A percentile compares a stretch with the other conserved stretches of the same genome.
Conservation (phyloP, 1,140 invertebrate species). For the Cataglyphis hispanica region DNA sequence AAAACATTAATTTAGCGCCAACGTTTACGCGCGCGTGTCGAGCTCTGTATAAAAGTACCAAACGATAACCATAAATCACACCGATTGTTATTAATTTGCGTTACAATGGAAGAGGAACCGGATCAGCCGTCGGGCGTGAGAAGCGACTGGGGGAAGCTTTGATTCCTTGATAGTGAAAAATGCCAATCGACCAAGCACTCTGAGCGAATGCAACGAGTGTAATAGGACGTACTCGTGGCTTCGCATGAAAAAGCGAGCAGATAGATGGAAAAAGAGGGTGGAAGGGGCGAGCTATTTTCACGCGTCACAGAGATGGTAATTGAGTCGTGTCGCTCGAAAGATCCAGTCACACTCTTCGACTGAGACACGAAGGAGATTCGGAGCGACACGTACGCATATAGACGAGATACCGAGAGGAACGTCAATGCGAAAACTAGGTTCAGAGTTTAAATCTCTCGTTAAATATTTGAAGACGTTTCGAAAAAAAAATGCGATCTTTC, state of each 20-base stretch:
- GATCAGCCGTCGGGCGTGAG: background rate
- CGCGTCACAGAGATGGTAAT: slow-evolving; percentile 57
- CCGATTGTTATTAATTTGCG: slow-evolving; percentile 27
- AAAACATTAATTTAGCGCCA: slow-evolving; percentile 23
- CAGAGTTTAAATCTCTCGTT: slow-evolving; percentile 24
- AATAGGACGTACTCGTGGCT: slow-evolving; percentile 46
- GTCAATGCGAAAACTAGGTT: slow-evolving; percentile 1
- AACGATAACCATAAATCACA: slow-evolving; percentile 1
- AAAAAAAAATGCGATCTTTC: background rate
- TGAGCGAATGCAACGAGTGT: slow-evolving; percentile 24
- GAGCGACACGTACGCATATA: background rate
- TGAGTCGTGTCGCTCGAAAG: slow-evolving; percentile 57
- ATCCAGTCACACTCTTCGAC: slow-evolving; percentile 47
- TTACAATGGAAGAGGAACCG: background rate
- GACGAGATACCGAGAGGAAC: background rate
- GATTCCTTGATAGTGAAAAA: slow-evolving; percentile 54
- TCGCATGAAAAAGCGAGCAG: slow-evolving; percentile 24
- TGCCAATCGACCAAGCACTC: slow-evolving; percentile 26
- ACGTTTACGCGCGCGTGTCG: background rate
- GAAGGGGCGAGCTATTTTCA: slow-evolving; percentile 45
- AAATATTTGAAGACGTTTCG: slow-evolving; percentile 1
- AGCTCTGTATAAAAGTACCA: background rate
- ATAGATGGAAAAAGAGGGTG: slow-evolving; percentile 22
- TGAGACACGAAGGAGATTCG: slow-evolving; percentile 39
- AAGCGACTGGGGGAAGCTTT: slow-evolving; percentile 17